Base-by-base conservation (phyloP, 1,140 invertebrate species). In the Camponotus floridanus region DNA sequence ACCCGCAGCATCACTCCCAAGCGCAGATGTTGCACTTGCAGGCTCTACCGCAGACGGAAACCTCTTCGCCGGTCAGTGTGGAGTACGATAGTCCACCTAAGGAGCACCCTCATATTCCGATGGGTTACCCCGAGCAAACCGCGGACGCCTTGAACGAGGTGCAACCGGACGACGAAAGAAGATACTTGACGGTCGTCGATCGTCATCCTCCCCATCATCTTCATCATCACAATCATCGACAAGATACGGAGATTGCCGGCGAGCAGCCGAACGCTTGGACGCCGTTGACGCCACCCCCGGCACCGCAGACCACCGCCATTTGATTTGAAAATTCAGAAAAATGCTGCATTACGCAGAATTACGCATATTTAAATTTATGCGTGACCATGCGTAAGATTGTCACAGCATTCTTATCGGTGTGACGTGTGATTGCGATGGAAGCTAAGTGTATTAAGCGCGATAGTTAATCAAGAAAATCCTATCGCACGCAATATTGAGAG, bases 251-350 rank as follows among this genome's bases (percentile, higher is more conserved):
- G 6, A 83, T 91, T 5, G 5, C 76, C 33, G 55, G 65, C 55
- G 93, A 93, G 21, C 94, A 94, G 9, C 39, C 91, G 3, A 64
- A 89, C 57, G 15, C 79, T 57, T 93, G 94, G 91, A 94, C 94
- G 7, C 93, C 94, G 0, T 61, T 95, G 9, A 94, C 94, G 6
- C 91, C 94, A 26, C 92, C 94, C 0, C 93, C 94, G 3, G 91
- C 93, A 7, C 92, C 94, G 0, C 94, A 95, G 81, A 95, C 94
- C 7, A 94, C 94, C 4, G 93, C 94, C 33, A 94, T 94, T 91
- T 95, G 92, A 95, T 84, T 85, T 33, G 48, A 26, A 48, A 51
- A 51, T 18, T 55, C 55, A 26, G 39, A 3, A n/a, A 42, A 74
- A 74, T 26, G 21, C 39, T 59, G n/a, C 71, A 42, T 6, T 18